A percentile compares a stretch with the other conserved stretches of the same genome.
These are phyloP conservation scores for Ataeniobius toweri DNA, from an alignment of 2,797 vertebrate species.

Conservation along the genomic window DNA sequence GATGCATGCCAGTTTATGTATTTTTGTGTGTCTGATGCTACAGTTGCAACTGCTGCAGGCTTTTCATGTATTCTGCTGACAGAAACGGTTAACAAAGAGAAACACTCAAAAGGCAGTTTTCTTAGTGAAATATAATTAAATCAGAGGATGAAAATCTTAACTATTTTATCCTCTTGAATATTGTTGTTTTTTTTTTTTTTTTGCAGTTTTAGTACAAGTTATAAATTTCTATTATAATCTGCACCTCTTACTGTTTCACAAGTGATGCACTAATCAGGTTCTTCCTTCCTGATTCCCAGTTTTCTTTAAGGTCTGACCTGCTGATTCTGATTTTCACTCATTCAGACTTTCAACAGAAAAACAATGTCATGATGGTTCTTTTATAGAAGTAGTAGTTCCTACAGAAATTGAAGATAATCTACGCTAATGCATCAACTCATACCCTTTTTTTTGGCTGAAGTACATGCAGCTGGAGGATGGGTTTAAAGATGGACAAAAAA, in stretches of 20 bases:
- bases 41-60: conserved; percentile 25
- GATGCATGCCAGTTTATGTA: conserved; percentile 30
- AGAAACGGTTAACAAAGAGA: conserved; percentile 20
- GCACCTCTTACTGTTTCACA: background rate
- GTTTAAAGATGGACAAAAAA: background rate
- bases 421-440: background rate
- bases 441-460: background rate
- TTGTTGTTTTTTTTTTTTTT: background rate
- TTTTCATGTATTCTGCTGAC: conserved; percentile 9
- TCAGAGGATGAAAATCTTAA: background rate
- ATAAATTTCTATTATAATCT: background rate
- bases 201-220: background rate
- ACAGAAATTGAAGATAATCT: background rate
- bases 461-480: background rate
- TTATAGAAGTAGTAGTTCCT: background rate
- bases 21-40: conserved; percentile 16
- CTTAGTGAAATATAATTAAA: background rate
- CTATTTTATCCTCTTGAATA: background rate
- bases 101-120: conserved; percentile 3
- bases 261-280: background rate
- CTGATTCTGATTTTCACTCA: background rate
- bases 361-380: background rate
- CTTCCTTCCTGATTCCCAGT: background rate
- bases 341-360: background rate
- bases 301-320: background rate